phyloP scores from a whole-genome alignment of 2,797 vertebrate species.

The Arrhamphus sclerolepis region DNA sequence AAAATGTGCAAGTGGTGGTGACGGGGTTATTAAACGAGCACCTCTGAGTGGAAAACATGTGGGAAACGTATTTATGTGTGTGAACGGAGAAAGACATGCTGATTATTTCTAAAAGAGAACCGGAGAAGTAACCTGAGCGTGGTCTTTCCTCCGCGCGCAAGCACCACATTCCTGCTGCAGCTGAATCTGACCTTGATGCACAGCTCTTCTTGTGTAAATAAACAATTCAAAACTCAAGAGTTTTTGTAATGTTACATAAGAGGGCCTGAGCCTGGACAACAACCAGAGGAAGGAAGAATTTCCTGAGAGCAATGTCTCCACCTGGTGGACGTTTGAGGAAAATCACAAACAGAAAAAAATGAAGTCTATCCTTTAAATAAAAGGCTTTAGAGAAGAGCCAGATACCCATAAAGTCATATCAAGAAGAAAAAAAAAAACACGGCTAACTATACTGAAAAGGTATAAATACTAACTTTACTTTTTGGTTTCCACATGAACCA shows the following conservation, averaged over 20 bases:
- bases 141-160: too few relatives aligned
- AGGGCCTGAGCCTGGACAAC: background rate
- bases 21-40: slow-evolving; percentile 44
- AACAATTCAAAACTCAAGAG: slow-evolving; percentile 29
- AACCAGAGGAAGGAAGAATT: background rate
- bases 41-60: slow-evolving; percentile 19
- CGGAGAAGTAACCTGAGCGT: too few relatives aligned
- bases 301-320: slow-evolving; percentile 36
- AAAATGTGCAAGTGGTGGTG: slow-evolving; percentile 26
- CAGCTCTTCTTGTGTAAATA: slow-evolving; percentile 42
- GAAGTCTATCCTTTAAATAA: too few relatives aligned
- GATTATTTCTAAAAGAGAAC: background rate
- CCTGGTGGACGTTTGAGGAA: slow-evolving; percentile 28
- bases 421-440: too few relatives aligned
- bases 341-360: too few relatives aligned
- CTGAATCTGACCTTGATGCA: slow-evolving; percentile 42
- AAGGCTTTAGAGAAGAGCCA: too few relatives aligned
- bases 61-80: slow-evolving; percentile 12
- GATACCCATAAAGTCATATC: too few relatives aligned
- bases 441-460: too few relatives aligned
- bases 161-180: slow-evolving; percentile 8
- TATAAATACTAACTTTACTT: too few relatives aligned
- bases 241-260: slow-evolving; percentile 50
- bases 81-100: slow-evolving; percentile 12
- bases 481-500: too few relatives aligned